Conservation (phyloP, 2,888 invertebrate genomes). For the Lepidochrysops patricia region DNA sequence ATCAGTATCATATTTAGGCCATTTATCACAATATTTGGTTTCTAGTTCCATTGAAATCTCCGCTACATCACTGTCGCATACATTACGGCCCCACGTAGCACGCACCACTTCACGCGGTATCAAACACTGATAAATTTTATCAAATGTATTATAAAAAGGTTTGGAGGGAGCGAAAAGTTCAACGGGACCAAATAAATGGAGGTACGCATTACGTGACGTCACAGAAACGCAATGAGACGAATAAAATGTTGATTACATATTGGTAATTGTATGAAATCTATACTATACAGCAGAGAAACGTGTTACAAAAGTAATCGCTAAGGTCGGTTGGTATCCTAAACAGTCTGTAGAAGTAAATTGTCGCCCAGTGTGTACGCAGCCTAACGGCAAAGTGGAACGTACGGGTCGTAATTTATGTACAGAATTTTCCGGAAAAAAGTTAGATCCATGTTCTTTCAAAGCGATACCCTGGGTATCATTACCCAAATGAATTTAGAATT, state of each 20-base stretch:
- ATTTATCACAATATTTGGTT: background rate
- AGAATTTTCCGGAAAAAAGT: slow-evolving; percentile 59
- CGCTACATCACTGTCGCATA: background rate
- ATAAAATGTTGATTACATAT: too few species aligned
- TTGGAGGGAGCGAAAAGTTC: slow-evolving; percentile 37
- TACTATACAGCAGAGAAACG: too few species aligned
- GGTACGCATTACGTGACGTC: background rate
- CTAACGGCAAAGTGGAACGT: slow-evolving; percentile 57
- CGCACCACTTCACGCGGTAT: background rate
- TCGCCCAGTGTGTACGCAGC: background rate
- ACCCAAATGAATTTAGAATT: slow-evolving; percentile 21
- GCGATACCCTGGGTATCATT: slow-evolving; percentile 35
- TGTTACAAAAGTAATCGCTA: too few species aligned
- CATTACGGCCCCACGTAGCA: background rate
- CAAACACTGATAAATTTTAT: slow-evolving; percentile 10
- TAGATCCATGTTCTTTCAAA: slow-evolving; percentile 31
- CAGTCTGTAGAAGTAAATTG: background rate
- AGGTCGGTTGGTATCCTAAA: background rate
- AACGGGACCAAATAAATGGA: slow-evolving; percentile 40
- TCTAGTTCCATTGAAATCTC: background rate
- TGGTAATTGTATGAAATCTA: too few species aligned
- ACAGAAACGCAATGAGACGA: background rate
- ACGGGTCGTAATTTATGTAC: slow-evolving; percentile 63
- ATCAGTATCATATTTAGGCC: background rate
- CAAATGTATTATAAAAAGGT: slow-evolving; percentile 12